A percentile compares a stretch with the other conserved stretches of the same genome.
Evolutionary conservation across 2,113 vertebrate species (phyloP).

Genomic region (Trematomus loennbergii): DNA sequence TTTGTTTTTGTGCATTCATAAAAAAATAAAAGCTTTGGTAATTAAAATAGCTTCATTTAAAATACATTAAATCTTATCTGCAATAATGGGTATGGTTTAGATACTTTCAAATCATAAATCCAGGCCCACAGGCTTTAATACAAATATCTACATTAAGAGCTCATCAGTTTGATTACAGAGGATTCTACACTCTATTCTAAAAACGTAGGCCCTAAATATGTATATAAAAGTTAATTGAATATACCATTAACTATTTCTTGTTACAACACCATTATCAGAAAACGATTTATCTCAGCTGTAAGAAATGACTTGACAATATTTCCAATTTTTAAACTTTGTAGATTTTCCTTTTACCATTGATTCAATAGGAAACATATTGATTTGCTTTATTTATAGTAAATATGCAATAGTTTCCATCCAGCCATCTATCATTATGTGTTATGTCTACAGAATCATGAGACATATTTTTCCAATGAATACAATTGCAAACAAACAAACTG

Average conservation of each 20-base stretch:
- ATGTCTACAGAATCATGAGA: no score
- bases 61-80: not conserved
- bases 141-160: not conserved
- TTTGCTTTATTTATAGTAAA: not conserved
- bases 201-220: no score
- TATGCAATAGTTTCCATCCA: no score
- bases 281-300: not conserved
- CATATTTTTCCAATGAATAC: no score
- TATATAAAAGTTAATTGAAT: no score
- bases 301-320: not conserved
- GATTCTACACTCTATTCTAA: no score
- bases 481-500: no score
- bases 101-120: not conserved
- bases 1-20: not conserved
- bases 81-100: not conserved
- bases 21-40: not conserved
- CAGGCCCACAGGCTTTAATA: not conserved
- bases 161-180: not conserved
- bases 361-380: not conserved
- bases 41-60: slow-evolving; percentile 5
- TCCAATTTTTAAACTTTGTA: not conserved
- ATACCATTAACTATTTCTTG: not conserved
- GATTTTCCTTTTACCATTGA: not conserved
- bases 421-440: no score
- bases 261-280: not conserved